Evolutionary conservation across 2,113 vertebrate genomes (phyloP).

Genomic region (Spizaetus ornatus): DNA sequence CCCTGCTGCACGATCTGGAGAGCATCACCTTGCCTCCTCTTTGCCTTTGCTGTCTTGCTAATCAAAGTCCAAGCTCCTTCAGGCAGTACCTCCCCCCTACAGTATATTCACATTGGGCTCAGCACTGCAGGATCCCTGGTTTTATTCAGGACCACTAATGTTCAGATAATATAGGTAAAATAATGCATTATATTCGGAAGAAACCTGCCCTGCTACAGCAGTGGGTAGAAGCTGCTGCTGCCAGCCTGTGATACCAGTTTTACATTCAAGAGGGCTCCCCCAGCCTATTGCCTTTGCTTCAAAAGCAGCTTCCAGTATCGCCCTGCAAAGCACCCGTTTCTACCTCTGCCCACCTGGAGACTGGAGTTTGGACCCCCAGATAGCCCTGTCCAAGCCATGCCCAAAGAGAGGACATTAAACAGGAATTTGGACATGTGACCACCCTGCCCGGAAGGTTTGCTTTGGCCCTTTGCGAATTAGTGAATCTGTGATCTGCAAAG

Average conservation of each 20-base stretch:
- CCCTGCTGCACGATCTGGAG: accelerated
- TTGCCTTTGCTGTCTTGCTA: not conserved
- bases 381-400: not conserved
- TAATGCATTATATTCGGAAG: accelerated
- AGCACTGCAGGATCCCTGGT: not conserved
- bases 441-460: not conserved
- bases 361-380: not conserved
- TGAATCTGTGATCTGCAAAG: not conserved
- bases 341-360: not conserved
- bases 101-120: not conserved
- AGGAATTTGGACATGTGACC: accelerated
- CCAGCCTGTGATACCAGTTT: not conserved
- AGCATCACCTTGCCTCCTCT: not conserved
- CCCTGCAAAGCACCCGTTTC: not conserved
- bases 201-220: not conserved
- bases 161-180: not conserved
- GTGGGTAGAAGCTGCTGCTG: not conserved
- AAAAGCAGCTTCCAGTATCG: not conserved
- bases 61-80: not conserved
- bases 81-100: not conserved
- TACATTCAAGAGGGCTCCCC: not conserved
- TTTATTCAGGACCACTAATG: not conserved
- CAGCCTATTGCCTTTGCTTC: not conserved
- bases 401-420: not conserved
- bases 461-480: not conserved